These are phyloP conservation scores for Galaxias olidus DNA, from an alignment of 2,797 vertebrate species.

Conservation along the genomic window DNA sequence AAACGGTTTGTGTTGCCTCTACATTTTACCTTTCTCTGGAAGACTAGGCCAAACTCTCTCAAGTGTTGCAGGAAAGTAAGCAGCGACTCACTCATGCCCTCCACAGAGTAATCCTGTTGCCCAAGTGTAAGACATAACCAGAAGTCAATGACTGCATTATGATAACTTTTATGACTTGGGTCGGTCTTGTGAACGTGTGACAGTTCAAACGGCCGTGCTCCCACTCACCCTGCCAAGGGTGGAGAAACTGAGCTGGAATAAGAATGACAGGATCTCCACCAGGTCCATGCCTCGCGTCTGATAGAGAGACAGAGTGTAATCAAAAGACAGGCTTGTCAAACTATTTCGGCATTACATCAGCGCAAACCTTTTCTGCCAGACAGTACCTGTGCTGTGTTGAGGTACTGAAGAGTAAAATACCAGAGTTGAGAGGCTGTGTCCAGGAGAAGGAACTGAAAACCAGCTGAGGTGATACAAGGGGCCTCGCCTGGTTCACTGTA, in stretches of 20 bases:
- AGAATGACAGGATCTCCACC: slow-evolving; percentile 91
- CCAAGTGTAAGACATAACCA: neutral
- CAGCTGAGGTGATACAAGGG: slow-evolving; percentile 90
- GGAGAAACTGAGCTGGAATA: slow-evolving; percentile 95
- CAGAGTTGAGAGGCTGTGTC: slow-evolving; percentile 92
- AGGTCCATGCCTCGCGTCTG: slow-evolving; percentile 92
- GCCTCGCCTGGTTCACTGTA: slow-evolving; percentile 84
- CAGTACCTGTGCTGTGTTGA: slow-evolving; percentile 82
- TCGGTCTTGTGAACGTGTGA: neutral
- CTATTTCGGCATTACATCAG: neutral
- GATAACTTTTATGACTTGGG: too few relatives aligned
- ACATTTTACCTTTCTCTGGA: slow-evolving; percentile 87
- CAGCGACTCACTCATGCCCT: slow-evolving; percentile 92
- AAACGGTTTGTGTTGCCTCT: too few relatives aligned
- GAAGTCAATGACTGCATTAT: neutral
- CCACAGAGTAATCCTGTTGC: slow-evolving; percentile 91
- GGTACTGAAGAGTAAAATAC: slow-evolving; percentile 94
- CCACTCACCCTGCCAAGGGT: slow-evolving; percentile 88
- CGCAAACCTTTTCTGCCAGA: neutral
- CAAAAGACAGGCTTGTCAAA: neutral
- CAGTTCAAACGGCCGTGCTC: neutral
- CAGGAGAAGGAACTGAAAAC: slow-evolving; percentile 92
- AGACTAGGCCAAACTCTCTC: slow-evolving; percentile 91
- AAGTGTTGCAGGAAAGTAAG: slow-evolving; percentile 90
- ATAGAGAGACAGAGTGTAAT: slow-evolving; percentile 13